Evolutionary conservation across 2,797 vertebrate genomes (phyloP).

Genomic region (Acridotheres tristis): DNA sequence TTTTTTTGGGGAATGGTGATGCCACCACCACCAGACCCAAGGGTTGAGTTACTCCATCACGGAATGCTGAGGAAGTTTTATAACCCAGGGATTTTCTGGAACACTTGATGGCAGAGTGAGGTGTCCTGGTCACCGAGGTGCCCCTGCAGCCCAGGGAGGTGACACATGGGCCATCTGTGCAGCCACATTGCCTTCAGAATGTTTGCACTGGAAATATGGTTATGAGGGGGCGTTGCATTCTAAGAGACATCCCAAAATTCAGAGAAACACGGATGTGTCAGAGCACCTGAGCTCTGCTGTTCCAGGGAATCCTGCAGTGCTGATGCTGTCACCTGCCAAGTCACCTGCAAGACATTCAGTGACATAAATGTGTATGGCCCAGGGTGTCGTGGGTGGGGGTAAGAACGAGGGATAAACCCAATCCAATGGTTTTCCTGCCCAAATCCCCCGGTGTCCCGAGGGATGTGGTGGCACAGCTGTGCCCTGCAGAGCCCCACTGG

Average conservation of each 20-base stretch:
- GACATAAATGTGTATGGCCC: not conserved
- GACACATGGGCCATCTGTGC: accelerated
- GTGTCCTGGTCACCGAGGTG: not conserved
- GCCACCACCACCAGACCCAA: not conserved
- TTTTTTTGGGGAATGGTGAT: not conserved
- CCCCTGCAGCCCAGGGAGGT: not conserved
- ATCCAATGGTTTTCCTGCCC: accelerated
- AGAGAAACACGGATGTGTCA: accelerated
- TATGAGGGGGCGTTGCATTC: not conserved
- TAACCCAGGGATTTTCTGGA: not conserved
- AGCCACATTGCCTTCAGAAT: not conserved
- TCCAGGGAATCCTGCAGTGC: not conserved
- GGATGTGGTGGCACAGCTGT: not conserved
- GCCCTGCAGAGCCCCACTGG: not conserved
- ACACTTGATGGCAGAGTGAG: not conserved
- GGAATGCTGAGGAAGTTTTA: not conserved
- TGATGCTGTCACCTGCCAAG: not conserved
- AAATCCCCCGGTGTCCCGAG: accelerated
- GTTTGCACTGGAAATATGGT: not conserved
- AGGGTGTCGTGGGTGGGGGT: not conserved
- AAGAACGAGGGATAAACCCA: not conserved
- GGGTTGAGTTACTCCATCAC: not conserved
- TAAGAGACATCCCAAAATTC: not conserved
- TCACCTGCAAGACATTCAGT: not conserved
- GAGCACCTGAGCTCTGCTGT: not conserved